Evolutionary conservation across 2,113 vertebrate species (phyloP), one percentile per base, ranked within the genome.

Genomic region (Mobula hypostoma): DNA sequence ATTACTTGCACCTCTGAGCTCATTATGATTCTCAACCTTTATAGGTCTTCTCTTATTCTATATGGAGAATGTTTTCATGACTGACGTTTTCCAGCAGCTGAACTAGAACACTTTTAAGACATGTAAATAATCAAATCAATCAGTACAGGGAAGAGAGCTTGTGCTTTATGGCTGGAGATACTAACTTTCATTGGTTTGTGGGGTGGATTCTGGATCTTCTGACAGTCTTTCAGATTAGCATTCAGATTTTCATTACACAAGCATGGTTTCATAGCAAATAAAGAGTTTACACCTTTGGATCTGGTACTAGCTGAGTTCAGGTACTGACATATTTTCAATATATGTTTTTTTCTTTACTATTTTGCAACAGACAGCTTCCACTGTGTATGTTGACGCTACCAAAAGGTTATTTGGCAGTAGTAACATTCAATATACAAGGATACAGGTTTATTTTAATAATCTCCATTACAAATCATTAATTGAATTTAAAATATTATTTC

Each of bases 21-120:
- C 12, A 29, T 72, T 74, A 48, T 74, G 1, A 93, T 93, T 63
- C 24, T 76, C 74, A 48, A 40, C 19, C 40, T 74, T 93, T 21
- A 93, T 74, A 29, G 40, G 32, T 93, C 36, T 74, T 8, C 40
- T 27, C 91, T 56, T 21, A 32, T 74, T 56, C 36, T 74, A 56
- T 48, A 27, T 70, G 36, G 40, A 93, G 40, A 48, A 32, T 79
- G n/a, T 61, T 66, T 88, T 88, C 85, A 88, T 88, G 85, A 63
- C 85, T n/a, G 85, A 63, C 29, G 32, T 88, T 68, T 66, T 68
- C n/a, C 61, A 90, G 61, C 85, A 68, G 58, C 61, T 90, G 85
- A 90, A 68, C 85, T 36, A 90, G 61, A 90, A 90, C n/a, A 14
- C 85, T 90, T 90, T 90, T 90, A 90, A 90, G 61, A 90, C 85